Conservation (phyloP, 2,888 invertebrate species). For the Thecocarcelia acutangulata region DNA sequence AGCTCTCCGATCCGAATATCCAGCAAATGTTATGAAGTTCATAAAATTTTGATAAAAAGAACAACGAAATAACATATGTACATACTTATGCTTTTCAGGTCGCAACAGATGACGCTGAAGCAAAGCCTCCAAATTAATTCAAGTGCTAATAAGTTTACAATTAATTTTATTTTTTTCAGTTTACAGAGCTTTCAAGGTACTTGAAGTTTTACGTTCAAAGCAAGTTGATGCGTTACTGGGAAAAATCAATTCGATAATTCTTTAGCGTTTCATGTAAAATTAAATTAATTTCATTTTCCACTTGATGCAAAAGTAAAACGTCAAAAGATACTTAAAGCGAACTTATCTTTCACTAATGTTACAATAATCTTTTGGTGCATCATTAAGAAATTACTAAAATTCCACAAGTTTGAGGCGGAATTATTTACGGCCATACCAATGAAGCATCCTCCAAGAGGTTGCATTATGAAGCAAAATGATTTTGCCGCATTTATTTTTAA, state of each 20-base stretch:
- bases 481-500: conserved; percentile 66
- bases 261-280: conserved; percentile 52
- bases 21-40: no score
- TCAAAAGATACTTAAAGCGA: neutral
- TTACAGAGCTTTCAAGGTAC: no score
- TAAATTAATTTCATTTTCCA: conserved; percentile 49
- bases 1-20: no score
- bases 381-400: conserved; percentile 68
- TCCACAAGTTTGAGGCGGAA: conserved; percentile 62
- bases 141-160: no score
- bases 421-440: conserved; percentile 45
- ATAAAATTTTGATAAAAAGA: no score
- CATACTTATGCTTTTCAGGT: no score
- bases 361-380: conserved; percentile 63
- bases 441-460: conserved; percentile 23
- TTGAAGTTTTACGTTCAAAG: no score
- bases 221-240: neutral
- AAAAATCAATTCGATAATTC: neutral
- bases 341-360: conserved; percentile 55
- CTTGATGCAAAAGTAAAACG: conserved; percentile 14
- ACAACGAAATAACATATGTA: no score
- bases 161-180: no score
- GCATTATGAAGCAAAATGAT: conserved; percentile 39
- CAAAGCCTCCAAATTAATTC: no score
- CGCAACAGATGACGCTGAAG: no score